Evolutionary conservation across 2,113 vertebrate species (phyloP), one percentile per base, ranked within the genome.

Genomic region (Notarius quadriscutis): DNA sequence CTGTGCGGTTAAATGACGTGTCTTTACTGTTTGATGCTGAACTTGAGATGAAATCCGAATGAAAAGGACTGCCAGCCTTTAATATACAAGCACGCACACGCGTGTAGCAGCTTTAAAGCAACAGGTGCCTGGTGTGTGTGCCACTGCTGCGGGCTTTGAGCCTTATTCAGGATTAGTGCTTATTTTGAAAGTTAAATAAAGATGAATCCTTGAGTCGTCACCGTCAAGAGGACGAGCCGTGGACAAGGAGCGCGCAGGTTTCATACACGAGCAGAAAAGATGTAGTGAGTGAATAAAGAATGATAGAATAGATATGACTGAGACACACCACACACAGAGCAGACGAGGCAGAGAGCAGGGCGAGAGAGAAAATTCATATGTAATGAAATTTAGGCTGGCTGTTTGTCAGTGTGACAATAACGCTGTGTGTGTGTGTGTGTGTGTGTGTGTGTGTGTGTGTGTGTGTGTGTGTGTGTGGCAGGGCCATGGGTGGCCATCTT

Each of bases 371-470:
- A 85, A 88, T 86, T 89, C 27, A 85, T 87, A 82, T 94, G 93
- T 95, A 93, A 92, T 92, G 92, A 93, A 88, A 94, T 95, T 94
- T 87, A 91, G 84, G 92, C 89, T 53, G 77, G 88, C 85, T 81
- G 92, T 93, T 93, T 94, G 91, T 93, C 91, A 90, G 89, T 83
- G 84, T 87, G 89, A 94, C 93, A 93, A 93, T 92, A 86, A 86
- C 88, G 77, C 89, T 87, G 86, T 81, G 88, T 75, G 82, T 87
- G 58, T 30, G 69, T 72, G 69, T 72, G 69, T 72, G 69, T 72
- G 69, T 72, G 69, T 72, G 69, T 72, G 69, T 71, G 27, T 48
- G 69, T 74, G 71, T 72, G 71, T 72, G 71, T 74, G 71, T 74
- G 71, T 74, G 71, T 74, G 71, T 74, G 41, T 74, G 41, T 71